A percentile compares a stretch with the other conserved stretches of the same genome.
These are phyloP conservation scores for Zoanthus gigantus DNA, from an alignment of 92 coral and sea anemone genomes.

Conservation along the genomic window DNA sequence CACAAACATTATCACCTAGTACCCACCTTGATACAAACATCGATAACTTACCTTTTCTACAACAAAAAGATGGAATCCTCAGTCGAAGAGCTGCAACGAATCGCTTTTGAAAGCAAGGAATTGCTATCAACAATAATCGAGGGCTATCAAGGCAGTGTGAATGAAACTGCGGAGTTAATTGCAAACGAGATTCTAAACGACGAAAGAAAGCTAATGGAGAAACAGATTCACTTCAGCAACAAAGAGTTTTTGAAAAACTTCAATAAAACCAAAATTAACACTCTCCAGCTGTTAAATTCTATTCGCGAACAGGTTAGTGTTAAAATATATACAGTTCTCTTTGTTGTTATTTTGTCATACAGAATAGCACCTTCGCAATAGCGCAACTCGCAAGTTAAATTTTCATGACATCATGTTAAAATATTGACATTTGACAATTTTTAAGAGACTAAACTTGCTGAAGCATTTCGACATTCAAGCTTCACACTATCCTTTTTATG, in stretches of 20 bases:
- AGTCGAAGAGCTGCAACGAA: constrained; percentile 22
- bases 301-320: constrained; percentile 37
- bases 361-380: no score
- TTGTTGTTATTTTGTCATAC: no score
- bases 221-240: constrained; percentile 6
- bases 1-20: not conserved
- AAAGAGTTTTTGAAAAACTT: constrained; percentile 16
- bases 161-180: constrained; percentile 33
- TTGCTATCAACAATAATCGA: constrained; percentile 3
- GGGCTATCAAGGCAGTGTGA: constrained; percentile 10
- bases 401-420: no score
- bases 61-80: not conserved
- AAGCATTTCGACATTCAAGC: no score
- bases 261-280: constrained; percentile 26
- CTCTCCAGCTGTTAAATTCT: constrained; percentile 32
- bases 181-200: constrained; percentile 22
- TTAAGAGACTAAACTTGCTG: no score
- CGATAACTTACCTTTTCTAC: not conserved
- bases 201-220: constrained; percentile 16
- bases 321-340: not conserved
- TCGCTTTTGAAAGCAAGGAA: constrained; percentile 33
- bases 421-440: no score
- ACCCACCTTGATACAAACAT: not conserved
- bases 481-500: no score
- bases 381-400: no score